Conservation (phyloP, 2,888 invertebrate species). For the Craniophora ligustri region DNA sequence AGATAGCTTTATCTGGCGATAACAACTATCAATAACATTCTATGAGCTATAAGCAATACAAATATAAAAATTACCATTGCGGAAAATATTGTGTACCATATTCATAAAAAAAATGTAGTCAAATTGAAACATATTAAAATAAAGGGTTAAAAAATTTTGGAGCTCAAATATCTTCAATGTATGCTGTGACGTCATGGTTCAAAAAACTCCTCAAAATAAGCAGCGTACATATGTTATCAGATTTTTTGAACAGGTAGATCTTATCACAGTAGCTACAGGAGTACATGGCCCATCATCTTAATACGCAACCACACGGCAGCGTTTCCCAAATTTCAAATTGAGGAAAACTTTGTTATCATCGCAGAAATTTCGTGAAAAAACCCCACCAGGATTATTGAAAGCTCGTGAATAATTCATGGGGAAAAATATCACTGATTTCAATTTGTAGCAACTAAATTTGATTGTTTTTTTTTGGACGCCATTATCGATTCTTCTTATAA, state of each 20-base stretch:
- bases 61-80: too few relatives aligned
- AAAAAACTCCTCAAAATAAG: too few relatives aligned
- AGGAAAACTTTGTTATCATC: constrained; percentile 38
- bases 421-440: constrained; percentile 51
- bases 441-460: constrained; percentile 45
- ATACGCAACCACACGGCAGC: constrained; percentile 9
- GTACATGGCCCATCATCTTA: constrained; percentile 10
- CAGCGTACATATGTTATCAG: too few relatives aligned
- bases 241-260: constrained; percentile 3
- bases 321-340: constrained; percentile 25
- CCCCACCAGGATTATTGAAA: constrained; percentile 35
- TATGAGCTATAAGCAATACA: too few relatives aligned
- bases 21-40: too few relatives aligned
- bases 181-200: background rate
- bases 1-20: too few relatives aligned
- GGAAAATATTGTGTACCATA: too few relatives aligned
- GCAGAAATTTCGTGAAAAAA: constrained; percentile 24
- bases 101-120: too few relatives aligned
- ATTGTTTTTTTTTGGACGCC: constrained; percentile 46
- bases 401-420: constrained; percentile 43
- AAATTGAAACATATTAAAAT: too few relatives aligned
- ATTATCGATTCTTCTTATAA: constrained; percentile 45
- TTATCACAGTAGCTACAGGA: constrained; percentile 10
- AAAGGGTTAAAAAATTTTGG: too few relatives aligned
- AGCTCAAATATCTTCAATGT: background rate